Evolutionary conservation across 2,888 invertebrate species (phyloP).

Genomic region (Operophtera brumata): DNA sequence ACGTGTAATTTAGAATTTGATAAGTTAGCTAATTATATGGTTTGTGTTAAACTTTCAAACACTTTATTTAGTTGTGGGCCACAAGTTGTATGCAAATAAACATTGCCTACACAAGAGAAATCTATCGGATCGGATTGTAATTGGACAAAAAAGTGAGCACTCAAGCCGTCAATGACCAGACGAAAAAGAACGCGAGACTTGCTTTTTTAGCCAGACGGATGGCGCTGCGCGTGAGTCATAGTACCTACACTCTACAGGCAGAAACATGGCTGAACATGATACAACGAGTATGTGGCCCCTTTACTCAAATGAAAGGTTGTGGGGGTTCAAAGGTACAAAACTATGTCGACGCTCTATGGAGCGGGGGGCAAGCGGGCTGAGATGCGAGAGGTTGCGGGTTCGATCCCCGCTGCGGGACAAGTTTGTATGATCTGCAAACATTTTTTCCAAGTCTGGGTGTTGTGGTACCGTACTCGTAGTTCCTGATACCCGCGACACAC

Average conservation of each 20-base stretch:
- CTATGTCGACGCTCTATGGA: too few relatives aligned
- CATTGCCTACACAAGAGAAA: constrained; percentile 32
- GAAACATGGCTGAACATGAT: constrained; percentile 15
- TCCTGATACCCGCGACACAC: too few relatives aligned
- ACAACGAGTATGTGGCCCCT: constrained; percentile 4
- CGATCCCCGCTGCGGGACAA: too few relatives aligned
- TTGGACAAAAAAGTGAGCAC: constrained; percentile 41
- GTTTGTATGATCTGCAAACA: too few relatives aligned
- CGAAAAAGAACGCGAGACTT: constrained; percentile 52
- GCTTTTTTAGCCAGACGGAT: constrained; percentile 59
- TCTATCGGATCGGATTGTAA: constrained; percentile 42
- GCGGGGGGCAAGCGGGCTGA: too few relatives aligned
- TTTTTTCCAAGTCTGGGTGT: too few relatives aligned
- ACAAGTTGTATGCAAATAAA: constrained; percentile 14
- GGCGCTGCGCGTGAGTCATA: constrained; percentile 54
- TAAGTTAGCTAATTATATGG: background rate
- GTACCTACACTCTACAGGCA: constrained; percentile 13
- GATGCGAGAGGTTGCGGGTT: too few relatives aligned
- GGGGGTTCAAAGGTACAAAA: too few relatives aligned
- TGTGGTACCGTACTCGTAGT: too few relatives aligned
- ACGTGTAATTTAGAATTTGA: background rate
- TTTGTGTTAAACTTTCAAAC: background rate
- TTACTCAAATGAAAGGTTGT: background rate
- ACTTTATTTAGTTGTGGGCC: background rate
- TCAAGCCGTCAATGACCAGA: constrained; percentile 42